phyloP scores from a whole-genome alignment of 2,113 vertebrate species.

The Benitochromis conjunctus region DNA sequence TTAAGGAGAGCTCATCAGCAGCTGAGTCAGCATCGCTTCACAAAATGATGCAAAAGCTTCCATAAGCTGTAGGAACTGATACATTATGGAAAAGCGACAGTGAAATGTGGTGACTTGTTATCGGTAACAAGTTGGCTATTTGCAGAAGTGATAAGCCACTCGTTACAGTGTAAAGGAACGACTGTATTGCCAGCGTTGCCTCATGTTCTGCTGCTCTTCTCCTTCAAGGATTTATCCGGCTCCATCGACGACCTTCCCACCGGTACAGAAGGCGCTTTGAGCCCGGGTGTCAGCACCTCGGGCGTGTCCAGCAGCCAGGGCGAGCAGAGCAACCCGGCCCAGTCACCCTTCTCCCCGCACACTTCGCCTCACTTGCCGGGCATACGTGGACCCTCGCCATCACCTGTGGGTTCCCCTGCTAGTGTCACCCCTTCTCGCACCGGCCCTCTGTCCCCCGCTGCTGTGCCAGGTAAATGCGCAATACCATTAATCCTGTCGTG shows the following conservation, averaged over 20 bases:
- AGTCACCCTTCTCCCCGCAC: conserved; percentile 98
- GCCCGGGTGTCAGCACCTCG: conserved; percentile 97
- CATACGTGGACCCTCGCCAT: conserved; percentile 93
- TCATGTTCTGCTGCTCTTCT: background rate
- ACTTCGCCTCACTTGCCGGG: conserved; percentile 96
- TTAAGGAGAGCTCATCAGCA: background rate
- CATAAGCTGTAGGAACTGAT: background rate
- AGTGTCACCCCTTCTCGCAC: conserved; percentile 92
- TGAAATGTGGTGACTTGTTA: background rate
- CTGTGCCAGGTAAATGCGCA: conserved; percentile 84
- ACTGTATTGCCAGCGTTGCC: background rate
- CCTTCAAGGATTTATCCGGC: conserved; percentile 90
- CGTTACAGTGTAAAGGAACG: background rate
- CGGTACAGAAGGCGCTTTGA: conserved; percentile 93
- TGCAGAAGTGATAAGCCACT: background rate
- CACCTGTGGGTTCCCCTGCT: conserved; percentile 95
- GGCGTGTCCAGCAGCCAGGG: conserved; percentile 99
- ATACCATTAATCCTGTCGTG: background rate
- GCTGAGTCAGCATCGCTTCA: background rate
- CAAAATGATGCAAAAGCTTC: background rate
- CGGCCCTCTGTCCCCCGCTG: conserved; percentile 91
- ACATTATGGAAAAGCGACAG: background rate
- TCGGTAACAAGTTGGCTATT: background rate
- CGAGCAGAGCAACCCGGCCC: conserved; percentile 97
- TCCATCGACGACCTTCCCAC: conserved; percentile 98